Conservation (phyloP, 2,888 invertebrate species). For the Tenthredo distinguenda region DNA sequence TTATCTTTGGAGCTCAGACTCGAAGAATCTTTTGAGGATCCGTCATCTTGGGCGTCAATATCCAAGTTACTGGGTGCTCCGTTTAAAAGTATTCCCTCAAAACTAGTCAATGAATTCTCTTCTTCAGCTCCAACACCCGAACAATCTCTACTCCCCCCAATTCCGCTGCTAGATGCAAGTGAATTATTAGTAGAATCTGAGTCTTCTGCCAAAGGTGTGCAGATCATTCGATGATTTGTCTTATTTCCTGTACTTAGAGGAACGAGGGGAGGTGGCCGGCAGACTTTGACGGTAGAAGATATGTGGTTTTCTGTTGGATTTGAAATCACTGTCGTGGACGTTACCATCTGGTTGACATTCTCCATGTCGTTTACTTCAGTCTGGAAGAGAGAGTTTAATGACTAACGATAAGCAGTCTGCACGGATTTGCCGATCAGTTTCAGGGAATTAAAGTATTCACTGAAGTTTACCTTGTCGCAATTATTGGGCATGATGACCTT, state of each 20-base stretch:
- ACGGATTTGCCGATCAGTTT: background rate
- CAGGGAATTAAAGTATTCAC: background rate
- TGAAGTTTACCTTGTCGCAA: conserved; percentile 73
- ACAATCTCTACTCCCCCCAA: conserved; percentile 78
- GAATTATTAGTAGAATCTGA: conserved; percentile 81
- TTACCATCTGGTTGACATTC: conserved; percentile 68
- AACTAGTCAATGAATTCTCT: conserved; percentile 83
- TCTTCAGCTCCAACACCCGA: conserved; percentile 80
- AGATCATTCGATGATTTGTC: conserved; percentile 65
- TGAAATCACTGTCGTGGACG: conserved; percentile 63
- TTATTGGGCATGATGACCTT: conserved; percentile 76
- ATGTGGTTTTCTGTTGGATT: conserved; percentile 72
- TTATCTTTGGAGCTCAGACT: conserved; percentile 80
- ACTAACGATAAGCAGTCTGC: background rate
- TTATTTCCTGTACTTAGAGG: conserved; percentile 73
- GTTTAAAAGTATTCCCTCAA: conserved; percentile 83
- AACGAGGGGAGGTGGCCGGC: conserved; percentile 79
- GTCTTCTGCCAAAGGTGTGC: conserved; percentile 76
- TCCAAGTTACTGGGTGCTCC: conserved; percentile 80
- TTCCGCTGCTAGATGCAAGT: conserved; percentile 81
- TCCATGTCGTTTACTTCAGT: conserved; percentile 74
- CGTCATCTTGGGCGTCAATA: conserved; percentile 81
- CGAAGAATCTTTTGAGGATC: conserved; percentile 79
- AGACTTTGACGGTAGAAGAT: conserved; percentile 68
- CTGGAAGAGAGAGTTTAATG: conserved; percentile 59